Conservation (phyloP, 2,888 invertebrate species). For the Drosophila bunnanda region DNA sequence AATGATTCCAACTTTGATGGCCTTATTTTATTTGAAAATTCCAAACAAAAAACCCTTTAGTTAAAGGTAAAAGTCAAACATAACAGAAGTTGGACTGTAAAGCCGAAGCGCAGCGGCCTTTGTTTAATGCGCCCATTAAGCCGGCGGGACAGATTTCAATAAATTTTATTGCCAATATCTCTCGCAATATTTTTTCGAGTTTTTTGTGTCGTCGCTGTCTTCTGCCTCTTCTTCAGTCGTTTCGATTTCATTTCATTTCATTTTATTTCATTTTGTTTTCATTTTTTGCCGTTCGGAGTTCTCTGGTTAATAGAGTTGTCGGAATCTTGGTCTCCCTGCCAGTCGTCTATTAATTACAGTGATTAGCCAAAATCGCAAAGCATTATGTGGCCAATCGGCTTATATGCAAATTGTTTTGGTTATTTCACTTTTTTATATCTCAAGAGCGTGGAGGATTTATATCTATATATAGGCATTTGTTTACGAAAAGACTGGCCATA, state of each 20-base stretch:
- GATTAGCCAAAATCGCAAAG: constrained; percentile 34
- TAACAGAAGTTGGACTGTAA: constrained; percentile 20
- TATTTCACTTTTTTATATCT: constrained; percentile 34
- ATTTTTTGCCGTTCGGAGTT: constrained; percentile 11
- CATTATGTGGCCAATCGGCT: constrained; percentile 52
- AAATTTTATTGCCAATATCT: constrained; percentile 73
- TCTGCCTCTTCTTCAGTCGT: constrained; percentile 7
- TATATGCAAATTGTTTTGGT: constrained; percentile 52
- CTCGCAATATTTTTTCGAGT: constrained; percentile 47
- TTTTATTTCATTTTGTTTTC: constrained; percentile 27
- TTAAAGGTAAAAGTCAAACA: neutral
- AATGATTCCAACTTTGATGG: neutral
- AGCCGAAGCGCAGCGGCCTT: constrained; percentile 30
- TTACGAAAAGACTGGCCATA: neutral
- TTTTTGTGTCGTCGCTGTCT: constrained; percentile 16
- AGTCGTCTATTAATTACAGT: constrained; percentile 51
- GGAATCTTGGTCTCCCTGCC: constrained; percentile 11
- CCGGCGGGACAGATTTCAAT: constrained; percentile 63
- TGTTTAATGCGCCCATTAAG: constrained; percentile 77
- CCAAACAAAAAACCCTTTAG: neutral
- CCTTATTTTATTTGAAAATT: neutral
- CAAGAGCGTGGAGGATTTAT: constrained; percentile 24
- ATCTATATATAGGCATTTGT: constrained; percentile 11
- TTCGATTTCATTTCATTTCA: constrained; percentile 36
- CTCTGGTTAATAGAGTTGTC: constrained; percentile 66